Evolutionary conservation across 2,113 vertebrate species (phyloP).

Genomic region (Fulica atra): DNA sequence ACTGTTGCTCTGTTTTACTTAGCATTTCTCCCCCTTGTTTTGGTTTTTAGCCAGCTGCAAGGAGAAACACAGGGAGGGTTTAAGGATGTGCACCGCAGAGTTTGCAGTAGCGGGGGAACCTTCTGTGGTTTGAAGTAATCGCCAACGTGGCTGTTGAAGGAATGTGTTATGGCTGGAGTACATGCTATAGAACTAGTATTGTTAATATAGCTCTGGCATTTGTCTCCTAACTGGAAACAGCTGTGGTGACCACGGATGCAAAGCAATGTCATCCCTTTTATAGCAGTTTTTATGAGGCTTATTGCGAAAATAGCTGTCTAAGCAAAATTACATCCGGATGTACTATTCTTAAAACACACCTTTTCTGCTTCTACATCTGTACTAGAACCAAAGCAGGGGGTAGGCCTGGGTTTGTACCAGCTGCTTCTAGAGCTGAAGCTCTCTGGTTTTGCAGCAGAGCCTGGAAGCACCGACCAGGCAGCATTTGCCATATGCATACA

Average conservation of each 20-base stretch:
- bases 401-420: not conserved
- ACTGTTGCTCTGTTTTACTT: not conserved
- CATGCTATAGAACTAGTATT: not conserved
- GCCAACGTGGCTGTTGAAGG: conserved; percentile 39
- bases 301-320: conserved; percentile 17
- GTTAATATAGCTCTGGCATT: conserved; percentile 37
- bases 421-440: not conserved
- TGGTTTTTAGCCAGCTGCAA: not conserved
- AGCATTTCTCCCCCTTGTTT: not conserved
- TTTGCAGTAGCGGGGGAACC: not conserved
- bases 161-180: not conserved
- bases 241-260: conserved; percentile 20
- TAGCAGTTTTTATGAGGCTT: not conserved
- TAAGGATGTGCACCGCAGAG: not conserved
- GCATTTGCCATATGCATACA: not conserved
- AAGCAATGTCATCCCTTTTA: not conserved
- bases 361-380: not conserved
- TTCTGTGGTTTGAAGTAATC: conserved; percentile 3
- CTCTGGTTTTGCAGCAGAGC: not conserved
- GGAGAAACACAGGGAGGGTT: not conserved
- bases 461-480: not conserved
- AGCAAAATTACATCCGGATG: not conserved
- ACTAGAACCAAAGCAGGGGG: not conserved
- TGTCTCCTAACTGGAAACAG: conserved; percentile 42
- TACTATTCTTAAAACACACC: not conserved